Percentiles rank a stretch among this genome's conserved stretches.
Evolutionary conservation across 92 coral and sea anemone species (phyloP).

Genomic region (Zoanthus gigantus): DNA sequence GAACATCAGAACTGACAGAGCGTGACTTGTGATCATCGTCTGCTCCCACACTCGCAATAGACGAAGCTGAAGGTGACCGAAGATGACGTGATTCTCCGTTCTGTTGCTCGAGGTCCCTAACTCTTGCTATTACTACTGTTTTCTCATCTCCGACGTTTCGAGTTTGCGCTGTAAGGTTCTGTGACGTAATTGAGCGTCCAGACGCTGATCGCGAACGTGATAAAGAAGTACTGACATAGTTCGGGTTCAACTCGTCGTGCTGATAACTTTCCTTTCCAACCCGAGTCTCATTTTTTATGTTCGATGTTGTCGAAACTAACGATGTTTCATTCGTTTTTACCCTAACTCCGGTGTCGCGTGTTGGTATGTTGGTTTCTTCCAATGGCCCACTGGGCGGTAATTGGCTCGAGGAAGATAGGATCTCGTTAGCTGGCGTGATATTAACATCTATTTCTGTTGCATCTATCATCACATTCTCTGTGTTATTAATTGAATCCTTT

Average conservation of each 20-base stretch:
- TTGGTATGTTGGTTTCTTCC: not conserved
- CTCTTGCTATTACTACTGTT: slow-evolving; percentile 36
- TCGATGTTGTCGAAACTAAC: not conserved
- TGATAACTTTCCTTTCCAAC: not conserved
- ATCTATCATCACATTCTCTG: slow-evolving; percentile 56
- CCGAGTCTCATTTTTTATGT: slow-evolving; percentile 6
- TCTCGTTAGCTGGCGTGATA: slow-evolving; percentile 51
- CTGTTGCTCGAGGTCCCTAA: slow-evolving; percentile 42
- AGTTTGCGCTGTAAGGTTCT: slow-evolving; percentile 39
- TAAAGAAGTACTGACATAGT: not conserved
- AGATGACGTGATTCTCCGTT: slow-evolving; percentile 4
- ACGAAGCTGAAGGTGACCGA: slow-evolving; percentile 37
- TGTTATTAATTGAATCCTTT: slow-evolving; percentile 17
- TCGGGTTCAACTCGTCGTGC: slow-evolving; percentile 19
- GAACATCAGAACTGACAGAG: slow-evolving; percentile 6
- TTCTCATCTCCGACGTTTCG: slow-evolving; percentile 30
- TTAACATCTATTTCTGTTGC: slow-evolving; percentile 61
- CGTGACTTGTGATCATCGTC: not conserved
- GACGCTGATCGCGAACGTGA: slow-evolving; percentile 29
- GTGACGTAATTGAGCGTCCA: slow-evolving; percentile 47
- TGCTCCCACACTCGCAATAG: not conserved
- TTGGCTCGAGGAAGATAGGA: not conserved
- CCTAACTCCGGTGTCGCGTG: slow-evolving; percentile 8
- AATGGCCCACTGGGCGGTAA: not conserved
- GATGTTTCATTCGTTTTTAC: not conserved